These are phyloP conservation scores for Erebia ligea DNA, from an alignment of 2,888 invertebrate genomes.

Conservation along the genomic window DNA sequence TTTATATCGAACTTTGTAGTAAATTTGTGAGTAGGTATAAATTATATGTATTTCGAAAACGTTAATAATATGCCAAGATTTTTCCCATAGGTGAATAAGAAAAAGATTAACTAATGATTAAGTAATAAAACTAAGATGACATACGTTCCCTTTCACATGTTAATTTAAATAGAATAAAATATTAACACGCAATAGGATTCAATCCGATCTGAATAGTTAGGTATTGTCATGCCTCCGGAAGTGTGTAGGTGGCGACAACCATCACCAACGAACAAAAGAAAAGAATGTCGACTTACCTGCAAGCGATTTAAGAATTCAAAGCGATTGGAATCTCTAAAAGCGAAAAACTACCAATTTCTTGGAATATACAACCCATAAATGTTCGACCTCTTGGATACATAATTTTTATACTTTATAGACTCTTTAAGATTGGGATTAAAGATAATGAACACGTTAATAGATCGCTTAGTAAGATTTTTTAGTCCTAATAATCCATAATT, in stretches of 20 bases:
- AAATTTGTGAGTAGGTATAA: not conserved
- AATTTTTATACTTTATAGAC: slow-evolving; percentile 33
- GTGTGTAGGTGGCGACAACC: slow-evolving; percentile 65
- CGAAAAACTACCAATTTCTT: slow-evolving; percentile 31
- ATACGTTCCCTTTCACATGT: slow-evolving; percentile 21
- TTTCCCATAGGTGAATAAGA: slow-evolving; percentile 4
- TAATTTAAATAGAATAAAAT: slow-evolving; percentile 36
- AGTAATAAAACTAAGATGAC: slow-evolving; percentile 24
- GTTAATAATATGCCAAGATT: not conserved
- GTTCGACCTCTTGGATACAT: slow-evolving; percentile 7
- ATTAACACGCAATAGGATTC: slow-evolving; percentile 34
- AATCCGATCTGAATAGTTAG: slow-evolving; percentile 47
- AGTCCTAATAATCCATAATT: not conserved
- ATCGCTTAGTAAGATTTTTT: not conserved
- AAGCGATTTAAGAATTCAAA: slow-evolving; percentile 36
- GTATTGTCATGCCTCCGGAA: slow-evolving; percentile 68
- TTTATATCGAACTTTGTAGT: not conserved
- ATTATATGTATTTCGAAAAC: not conserved
- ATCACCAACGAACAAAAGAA: slow-evolving; percentile 62
- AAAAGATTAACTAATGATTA: slow-evolving; percentile 19
- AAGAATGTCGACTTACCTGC: slow-evolving; percentile 73
- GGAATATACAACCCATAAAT: slow-evolving; percentile 26
- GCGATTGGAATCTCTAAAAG: slow-evolving; percentile 36
- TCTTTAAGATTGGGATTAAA: slow-evolving; percentile 15
- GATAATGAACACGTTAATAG: slow-evolving; percentile 7